These are phyloP conservation scores for Ariolimax columbianus DNA, from an alignment of 2,888 invertebrate species.

Conservation along the genomic window DNA sequence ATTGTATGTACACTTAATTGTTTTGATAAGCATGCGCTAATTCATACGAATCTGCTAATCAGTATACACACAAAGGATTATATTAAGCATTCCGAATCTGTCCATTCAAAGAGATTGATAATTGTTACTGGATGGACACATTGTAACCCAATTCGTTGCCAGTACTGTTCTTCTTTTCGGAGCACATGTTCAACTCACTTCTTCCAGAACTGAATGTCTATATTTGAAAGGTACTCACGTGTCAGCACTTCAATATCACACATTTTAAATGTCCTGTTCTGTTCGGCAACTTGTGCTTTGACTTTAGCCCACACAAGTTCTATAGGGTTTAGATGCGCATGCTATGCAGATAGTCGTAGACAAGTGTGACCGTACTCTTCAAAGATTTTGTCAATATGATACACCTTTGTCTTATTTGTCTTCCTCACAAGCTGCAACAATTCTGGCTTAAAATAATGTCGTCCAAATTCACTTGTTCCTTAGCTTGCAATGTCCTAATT, in stretches of 20 bases:
- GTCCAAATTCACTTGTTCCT: neutral
- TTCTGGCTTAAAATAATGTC: neutral
- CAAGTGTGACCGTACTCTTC: neutral
- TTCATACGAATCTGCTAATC: no score
- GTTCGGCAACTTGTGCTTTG: neutral
- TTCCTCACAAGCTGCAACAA: neutral
- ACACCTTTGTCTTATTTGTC: neutral
- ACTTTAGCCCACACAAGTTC: neutral
- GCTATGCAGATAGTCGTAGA: neutral
- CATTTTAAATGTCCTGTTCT: no score
- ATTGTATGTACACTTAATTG: no score
- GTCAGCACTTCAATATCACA: no score
- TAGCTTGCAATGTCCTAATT: neutral
- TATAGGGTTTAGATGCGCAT: neutral
- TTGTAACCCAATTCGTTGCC: neutral
- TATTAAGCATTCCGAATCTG: no score
- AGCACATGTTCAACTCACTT: neutral
- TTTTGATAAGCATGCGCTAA: no score
- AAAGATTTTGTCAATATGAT: neutral
- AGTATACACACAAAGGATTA: no score
- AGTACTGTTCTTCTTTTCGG: neutral
- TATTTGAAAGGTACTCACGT: neutral
- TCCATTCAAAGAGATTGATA: neutral
- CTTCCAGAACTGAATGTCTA: neutral
- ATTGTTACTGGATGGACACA: neutral